Evolutionary conservation across 2,113 vertebrate genomes (phyloP), one percentile per base, ranked within the genome.

Genomic region (Hippopotamus amphibius): DNA sequence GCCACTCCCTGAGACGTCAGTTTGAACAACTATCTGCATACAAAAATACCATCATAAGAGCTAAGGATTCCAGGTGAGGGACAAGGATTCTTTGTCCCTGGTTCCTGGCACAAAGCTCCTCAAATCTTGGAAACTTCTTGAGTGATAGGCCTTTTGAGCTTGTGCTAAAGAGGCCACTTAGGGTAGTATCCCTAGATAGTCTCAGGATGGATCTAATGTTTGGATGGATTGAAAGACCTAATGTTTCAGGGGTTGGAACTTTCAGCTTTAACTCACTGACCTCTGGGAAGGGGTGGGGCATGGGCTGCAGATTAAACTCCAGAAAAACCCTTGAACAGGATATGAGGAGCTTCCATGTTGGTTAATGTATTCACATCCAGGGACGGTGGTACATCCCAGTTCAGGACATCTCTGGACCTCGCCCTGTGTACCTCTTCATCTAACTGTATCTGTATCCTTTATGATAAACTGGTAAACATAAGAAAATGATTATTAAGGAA

Each of bases 401-500:
- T 76, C 57, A 46, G 2, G 57, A 37, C 11, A 41, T 26, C 48
- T 53, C 16, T 63, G 33, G 72, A 53, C 59, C 59, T 77, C n/a
- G 43, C 43, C 43, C 59, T 76, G 10, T 26, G 22, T 77, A 50
- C 71, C 28, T 89, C 21, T 90, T 84, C 43, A 77, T 50, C 22
- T 90, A 90, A 48, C 22, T 41, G 22, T 90, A 77, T 65, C 24
- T 50, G 33, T 65, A 77, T 65, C 33, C 57, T 77, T 77, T 53
- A 65, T 77, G 26, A 65, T 77, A 65, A 77, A 28, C 59, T 65
- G 46, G 33, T n/a, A 37, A 65, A 46, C 16, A 17, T 41, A 65
- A 77, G n/a, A 50, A 65, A 84, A 88, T 71, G 86, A 84, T 81
- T 50, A 71, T 74, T 76, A 93, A 88, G n/a, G 26, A 91, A 90